Percentiles rank a stretch among this genome's conserved stretches.
Evolutionary conservation across 2,113 vertebrate genomes (phyloP).

Genomic region (Thomomys bottae): DNA sequence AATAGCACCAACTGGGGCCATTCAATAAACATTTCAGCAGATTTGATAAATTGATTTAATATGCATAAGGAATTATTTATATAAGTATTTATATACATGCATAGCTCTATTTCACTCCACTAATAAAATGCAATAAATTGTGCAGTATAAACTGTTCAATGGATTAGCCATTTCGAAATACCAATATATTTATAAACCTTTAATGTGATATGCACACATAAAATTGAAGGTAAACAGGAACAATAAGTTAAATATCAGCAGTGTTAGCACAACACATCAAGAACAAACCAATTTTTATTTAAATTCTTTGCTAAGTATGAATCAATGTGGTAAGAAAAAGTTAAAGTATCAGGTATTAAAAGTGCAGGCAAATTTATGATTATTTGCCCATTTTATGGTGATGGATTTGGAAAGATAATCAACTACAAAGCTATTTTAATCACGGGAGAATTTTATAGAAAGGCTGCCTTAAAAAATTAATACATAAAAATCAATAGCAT

Average conservation of each 20-base stretch:
- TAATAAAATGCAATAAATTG: background rate
- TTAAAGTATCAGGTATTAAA: slow-evolving; percentile 1
- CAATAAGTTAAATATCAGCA: slow-evolving; percentile 10
- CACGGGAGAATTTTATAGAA: slow-evolving; percentile 23
- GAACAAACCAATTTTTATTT: background rate
- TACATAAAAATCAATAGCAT: slow-evolving; percentile 56
- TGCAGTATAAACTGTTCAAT: background rate
- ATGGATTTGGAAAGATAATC: background rate
- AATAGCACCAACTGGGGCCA: background rate
- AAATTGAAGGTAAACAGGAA: slow-evolving; percentile 14
- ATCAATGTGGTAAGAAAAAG: background rate
- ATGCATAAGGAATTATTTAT: background rate
- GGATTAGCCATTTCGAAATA: slow-evolving; percentile 11
- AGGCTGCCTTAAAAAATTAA: slow-evolving; percentile 47
- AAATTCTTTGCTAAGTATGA: background rate
- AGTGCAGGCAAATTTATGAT: background rate
- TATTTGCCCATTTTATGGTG: slow-evolving; percentile 23
- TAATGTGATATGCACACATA: background rate
- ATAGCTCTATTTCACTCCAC: background rate
- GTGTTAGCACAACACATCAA: background rate
- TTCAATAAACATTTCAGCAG: slow-evolving; percentile 4
- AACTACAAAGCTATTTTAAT: slow-evolving; percentile 6
- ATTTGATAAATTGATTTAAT: background rate
- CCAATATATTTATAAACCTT: slow-evolving; percentile 2
- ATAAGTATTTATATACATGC: background rate